Evolutionary conservation across 2,888 invertebrate genomes (phyloP).

Genomic region (Leptothorax acervorum): DNA sequence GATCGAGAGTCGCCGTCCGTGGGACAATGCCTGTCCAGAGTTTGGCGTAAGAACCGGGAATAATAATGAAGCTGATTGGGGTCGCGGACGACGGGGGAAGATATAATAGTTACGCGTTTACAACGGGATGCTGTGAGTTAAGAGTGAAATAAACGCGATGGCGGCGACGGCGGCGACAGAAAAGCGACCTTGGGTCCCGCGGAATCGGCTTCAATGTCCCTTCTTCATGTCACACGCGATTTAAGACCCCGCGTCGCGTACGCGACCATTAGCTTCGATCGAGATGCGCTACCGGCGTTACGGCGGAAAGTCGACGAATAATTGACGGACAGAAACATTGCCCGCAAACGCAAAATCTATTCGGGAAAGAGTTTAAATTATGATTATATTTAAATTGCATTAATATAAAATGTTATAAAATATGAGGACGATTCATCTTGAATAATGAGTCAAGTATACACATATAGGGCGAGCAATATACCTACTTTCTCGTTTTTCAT

Average conservation of each 20-base stretch:
- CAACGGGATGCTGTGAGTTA: constrained; percentile 57
- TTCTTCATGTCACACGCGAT: constrained; percentile 34
- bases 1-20: background rate
- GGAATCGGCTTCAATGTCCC: constrained; percentile 49
- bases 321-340: background rate
- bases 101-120: constrained; percentile 64
- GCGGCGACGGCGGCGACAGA: constrained; percentile 50
- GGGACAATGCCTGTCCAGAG: constrained; percentile 59
- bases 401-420: background rate
- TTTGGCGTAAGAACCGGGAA: constrained; percentile 62
- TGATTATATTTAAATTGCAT: background rate
- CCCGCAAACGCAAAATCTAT: background rate
- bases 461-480: too few species aligned
- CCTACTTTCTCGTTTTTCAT: background rate
- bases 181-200: constrained; percentile 60
- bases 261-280: background rate
- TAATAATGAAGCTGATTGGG: constrained; percentile 68
- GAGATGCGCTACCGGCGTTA: too few species aligned
- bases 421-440: background rate
- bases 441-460: background rate
- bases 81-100: constrained; percentile 49
- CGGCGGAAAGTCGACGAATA: background rate
- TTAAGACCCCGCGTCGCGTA: constrained; percentile 22
- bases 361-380: background rate
- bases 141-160: constrained; percentile 65